phyloP scores from a whole-genome alignment of 2,113 vertebrate species.

The Alligator sinensis region DNA sequence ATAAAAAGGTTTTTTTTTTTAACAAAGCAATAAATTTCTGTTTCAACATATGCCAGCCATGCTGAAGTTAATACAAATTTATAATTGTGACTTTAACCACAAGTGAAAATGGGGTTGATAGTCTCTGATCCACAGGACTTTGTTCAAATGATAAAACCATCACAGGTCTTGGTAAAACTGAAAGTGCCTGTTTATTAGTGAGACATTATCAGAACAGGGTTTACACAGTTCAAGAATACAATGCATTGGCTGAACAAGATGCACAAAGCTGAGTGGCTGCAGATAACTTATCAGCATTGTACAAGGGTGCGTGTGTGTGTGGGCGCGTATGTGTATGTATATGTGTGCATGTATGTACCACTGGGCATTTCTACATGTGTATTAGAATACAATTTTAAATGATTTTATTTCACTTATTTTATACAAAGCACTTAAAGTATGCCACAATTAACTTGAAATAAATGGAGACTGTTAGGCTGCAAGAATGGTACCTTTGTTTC shows the following conservation, averaged over 20 bases:
- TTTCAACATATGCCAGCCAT: background rate
- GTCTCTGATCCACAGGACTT: background rate
- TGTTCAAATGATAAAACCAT: background rate
- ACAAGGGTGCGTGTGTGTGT: too few species aligned
- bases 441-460: background rate
- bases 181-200: background rate
- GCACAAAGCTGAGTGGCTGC: too few species aligned
- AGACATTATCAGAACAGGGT: background rate
- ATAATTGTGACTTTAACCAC: background rate
- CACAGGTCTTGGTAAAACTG: background rate
- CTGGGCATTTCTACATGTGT: background rate
- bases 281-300: too few species aligned
- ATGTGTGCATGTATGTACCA: background rate
- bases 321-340: too few species aligned
- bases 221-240: background rate
- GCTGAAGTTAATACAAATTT: background rate
- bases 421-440: background rate
- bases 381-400: background rate
- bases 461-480: background rate
- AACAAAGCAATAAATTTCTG: background rate
- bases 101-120: background rate
- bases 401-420: background rate
- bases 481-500: conserved; percentile 27
- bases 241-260: background rate
- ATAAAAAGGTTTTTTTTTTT: background rate